phyloP scores from a whole-genome alignment of 2,888 invertebrate species.

The Magallana nippona region DNA sequence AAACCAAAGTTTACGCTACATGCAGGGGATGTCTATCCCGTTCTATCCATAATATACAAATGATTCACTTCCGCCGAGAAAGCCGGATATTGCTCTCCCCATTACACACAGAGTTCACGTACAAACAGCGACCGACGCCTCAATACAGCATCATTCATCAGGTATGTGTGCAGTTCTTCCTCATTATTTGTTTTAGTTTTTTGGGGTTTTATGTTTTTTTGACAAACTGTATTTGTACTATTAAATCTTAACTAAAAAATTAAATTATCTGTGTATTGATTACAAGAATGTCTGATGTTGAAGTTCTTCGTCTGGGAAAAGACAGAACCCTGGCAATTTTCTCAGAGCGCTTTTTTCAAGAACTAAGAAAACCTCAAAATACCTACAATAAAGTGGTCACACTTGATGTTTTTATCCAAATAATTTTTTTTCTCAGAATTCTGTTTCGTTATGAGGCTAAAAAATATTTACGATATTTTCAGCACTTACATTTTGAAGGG shows the following conservation, averaged over 20 bases:
- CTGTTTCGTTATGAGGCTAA: too few relatives aligned
- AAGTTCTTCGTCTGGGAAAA: too few relatives aligned
- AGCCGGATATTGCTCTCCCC: background rate
- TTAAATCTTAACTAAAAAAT: too few relatives aligned
- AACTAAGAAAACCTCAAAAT: too few relatives aligned
- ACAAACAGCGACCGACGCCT: background rate
- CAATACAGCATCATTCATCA: background rate
- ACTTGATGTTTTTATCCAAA: too few relatives aligned
- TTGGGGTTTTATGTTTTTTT: background rate
- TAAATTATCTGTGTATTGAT: too few relatives aligned
- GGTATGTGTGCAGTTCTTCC: background rate
- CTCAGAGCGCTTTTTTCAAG: too few relatives aligned
- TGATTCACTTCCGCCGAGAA: slow-evolving; percentile 23
- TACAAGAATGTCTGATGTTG: too few relatives aligned
- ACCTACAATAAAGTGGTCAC: too few relatives aligned
- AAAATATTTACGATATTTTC: background rate
- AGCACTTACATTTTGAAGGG: background rate
- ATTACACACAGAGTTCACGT: background rate
- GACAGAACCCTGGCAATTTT: too few relatives aligned
- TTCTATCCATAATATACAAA: background rate
- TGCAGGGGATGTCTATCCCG: slow-evolving; percentile 1
- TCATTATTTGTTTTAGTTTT: background rate
- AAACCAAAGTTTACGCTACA: background rate
- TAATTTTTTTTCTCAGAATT: too few relatives aligned
- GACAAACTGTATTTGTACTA: background rate